Percentiles rank a stretch among this genome's conserved stretches.
phyloP scores from a whole-genome alignment of 2,797 vertebrate genomes.

The Morus bassanus region DNA sequence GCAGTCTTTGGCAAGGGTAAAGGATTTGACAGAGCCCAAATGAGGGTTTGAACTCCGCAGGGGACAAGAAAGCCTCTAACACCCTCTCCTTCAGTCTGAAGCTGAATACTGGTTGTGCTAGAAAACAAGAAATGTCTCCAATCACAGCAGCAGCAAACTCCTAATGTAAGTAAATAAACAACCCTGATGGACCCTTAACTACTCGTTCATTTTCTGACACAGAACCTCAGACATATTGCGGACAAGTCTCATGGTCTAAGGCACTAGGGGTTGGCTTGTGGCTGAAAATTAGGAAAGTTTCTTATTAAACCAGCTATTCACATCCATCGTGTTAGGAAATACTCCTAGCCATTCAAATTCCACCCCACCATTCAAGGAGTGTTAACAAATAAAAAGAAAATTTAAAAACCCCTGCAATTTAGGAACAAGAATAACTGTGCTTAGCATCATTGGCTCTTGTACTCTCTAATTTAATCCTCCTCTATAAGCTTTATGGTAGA shows the following conservation, averaged over 20 bases:
- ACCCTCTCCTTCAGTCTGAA: background rate
- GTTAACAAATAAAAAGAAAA: background rate
- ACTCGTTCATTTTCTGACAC: background rate
- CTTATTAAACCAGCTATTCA: background rate
- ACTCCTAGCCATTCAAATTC: background rate
- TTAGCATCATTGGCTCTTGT: background rate
- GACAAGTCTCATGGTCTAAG: background rate
- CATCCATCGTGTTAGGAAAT: background rate
- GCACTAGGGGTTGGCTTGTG: background rate
- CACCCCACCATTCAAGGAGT: background rate
- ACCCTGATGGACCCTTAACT: background rate
- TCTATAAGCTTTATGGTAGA: background rate
- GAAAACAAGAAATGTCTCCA: background rate
- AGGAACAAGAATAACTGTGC: background rate
- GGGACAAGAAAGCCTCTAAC: slow-evolving; percentile 8
- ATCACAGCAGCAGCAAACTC: background rate
- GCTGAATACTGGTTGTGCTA: background rate
- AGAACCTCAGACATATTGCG: background rate
- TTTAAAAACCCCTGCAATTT: background rate
- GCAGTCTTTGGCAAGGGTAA: slow-evolving; percentile 37
- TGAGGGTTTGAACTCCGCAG: background rate
- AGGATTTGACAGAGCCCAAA: slow-evolving; percentile 31
- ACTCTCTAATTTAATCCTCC: background rate
- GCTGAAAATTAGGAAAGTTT: background rate
- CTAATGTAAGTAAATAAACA: background rate